Base-by-base conservation (phyloP, 2,113 vertebrate species). In the Chaenocephalus aceratus region DNA sequence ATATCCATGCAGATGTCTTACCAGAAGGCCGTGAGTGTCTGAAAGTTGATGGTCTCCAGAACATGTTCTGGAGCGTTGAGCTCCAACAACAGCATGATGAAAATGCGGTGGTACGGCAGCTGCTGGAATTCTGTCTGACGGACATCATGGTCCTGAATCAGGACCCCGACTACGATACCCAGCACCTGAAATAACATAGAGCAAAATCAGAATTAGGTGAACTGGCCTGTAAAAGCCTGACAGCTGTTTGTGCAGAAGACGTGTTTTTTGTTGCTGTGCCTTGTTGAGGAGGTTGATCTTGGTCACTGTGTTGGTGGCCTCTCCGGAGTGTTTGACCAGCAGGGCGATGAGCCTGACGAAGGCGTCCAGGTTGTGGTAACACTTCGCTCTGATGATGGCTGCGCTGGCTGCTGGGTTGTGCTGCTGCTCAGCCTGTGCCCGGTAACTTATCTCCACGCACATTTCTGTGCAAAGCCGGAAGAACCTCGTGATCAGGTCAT, bases 241-340 rank as follows among this genome's bases (percentile, higher is more conserved):
- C n/a, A 11, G 48, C 15, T 26, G 1, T 16, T 1, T 69, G 5
- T 46, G 4, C 9, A 6, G 5, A 7, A 3, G 10, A 10, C n/a
- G 7, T 64, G 36, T 23, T 18, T 12, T 60, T 3, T 30, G 16
- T 0, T 46, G 18, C 46, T 49, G 26, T 58, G 97, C 96, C 97
- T 99, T 99, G 90, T 99, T 99, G 64, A 99, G 96, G 56, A 99
- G 96, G 89, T 99, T 99, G 86, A 99, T 99, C 91, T 99, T 99
- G 2, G 98, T 99, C 74, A 99, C 98, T 0, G 98, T 99, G 93
- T 99, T 99, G 86, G 97, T 97, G 56, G 98, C 98, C 89, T 99
- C 98, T 89, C 98, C 98, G 12, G 98, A 99, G 92, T 99, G 98
- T 85, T 99, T 99, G 77, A 99, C 98, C 41, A 99, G 95, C 69